These are phyloP conservation scores for Hetaerina americana DNA, from an alignment of 1,140 invertebrate genomes.

Conservation along the genomic window DNA sequence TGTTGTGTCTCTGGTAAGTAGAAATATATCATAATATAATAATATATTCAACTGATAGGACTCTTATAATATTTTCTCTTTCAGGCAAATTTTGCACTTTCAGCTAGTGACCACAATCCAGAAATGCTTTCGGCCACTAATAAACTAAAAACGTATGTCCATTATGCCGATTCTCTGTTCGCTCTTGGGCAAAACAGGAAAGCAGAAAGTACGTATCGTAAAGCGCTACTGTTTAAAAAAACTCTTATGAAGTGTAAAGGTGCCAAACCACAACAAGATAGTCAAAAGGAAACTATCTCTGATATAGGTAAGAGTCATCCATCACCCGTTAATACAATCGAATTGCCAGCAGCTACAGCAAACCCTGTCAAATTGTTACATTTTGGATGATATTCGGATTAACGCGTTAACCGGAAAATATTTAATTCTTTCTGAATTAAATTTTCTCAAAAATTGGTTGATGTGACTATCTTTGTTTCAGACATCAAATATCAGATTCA, in stretches of 20 bases:
- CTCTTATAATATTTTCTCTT: slow-evolving; percentile 15
- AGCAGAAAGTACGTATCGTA: slow-evolving; percentile 52
- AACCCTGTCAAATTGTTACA: too few relatives aligned
- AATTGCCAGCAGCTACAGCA: too few relatives aligned
- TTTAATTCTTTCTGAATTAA: slow-evolving; percentile 9
- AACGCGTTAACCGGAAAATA: too few relatives aligned
- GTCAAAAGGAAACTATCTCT: slow-evolving; percentile 33
- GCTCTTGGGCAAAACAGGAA: slow-evolving; percentile 47
- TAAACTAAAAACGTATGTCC: slow-evolving; percentile 50
- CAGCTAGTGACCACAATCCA: slow-evolving; percentile 47
- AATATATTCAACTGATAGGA: slow-evolving; percentile 38
- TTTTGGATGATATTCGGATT: too few relatives aligned
- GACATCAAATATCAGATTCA: slow-evolving; percentile 69
- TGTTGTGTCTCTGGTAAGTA: slow-evolving; percentile 41
- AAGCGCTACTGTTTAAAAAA: slow-evolving; percentile 53
- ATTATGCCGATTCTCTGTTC: slow-evolving; percentile 53
- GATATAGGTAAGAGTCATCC: slow-evolving; percentile 27
- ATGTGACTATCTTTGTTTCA: too few relatives aligned
- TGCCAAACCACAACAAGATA: slow-evolving; percentile 29
- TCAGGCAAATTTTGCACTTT: slow-evolving; percentile 47
- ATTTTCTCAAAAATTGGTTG: background rate
- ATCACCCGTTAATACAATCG: too few relatives aligned
- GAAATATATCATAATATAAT: too few relatives aligned
- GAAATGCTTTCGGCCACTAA: slow-evolving; percentile 38
- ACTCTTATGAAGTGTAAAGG: slow-evolving; percentile 46